Evolutionary conservation across 1,140 invertebrate genomes (phyloP).

Genomic region (Psilanteris sp.): DNA sequence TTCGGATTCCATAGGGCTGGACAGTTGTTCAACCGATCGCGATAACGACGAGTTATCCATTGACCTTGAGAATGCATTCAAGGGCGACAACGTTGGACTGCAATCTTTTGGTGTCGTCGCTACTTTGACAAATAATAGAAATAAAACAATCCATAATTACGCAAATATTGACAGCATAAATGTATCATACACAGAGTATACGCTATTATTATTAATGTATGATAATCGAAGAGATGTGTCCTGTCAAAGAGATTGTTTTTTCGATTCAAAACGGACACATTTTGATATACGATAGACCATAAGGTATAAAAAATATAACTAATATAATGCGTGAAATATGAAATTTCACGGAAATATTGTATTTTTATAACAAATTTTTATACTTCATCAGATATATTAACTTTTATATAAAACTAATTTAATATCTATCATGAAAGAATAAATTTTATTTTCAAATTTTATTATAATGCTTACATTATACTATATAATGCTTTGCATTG

Average conservation of each 20-base stretch:
- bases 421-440: too few species aligned
- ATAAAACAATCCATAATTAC: conserved; percentile 26
- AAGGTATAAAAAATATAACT: too few species aligned
- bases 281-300: too few species aligned
- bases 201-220: conserved; percentile 46
- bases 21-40: conserved; percentile 89
- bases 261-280: too few species aligned
- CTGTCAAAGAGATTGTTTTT: conserved; percentile 25
- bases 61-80: conserved; percentile 89
- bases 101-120: conserved; percentile 90
- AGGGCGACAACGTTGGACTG: conserved; percentile 88
- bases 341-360: too few species aligned
- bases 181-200: conserved; percentile 20
- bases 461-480: too few species aligned
- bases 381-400: too few species aligned
- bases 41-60: conserved; percentile 86
- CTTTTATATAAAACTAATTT: too few species aligned
- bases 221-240: neutral
- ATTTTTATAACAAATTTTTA: too few species aligned
- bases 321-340: too few species aligned
- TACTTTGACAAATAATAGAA: conserved; percentile 72
- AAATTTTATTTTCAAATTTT: too few species aligned
- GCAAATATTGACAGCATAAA: conserved; percentile 22
- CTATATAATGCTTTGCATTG: too few species aligned
- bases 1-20: conserved; percentile 83